Base-by-base conservation (phyloP, 2,113 vertebrate genomes). In the Ursus arctos region DNA sequence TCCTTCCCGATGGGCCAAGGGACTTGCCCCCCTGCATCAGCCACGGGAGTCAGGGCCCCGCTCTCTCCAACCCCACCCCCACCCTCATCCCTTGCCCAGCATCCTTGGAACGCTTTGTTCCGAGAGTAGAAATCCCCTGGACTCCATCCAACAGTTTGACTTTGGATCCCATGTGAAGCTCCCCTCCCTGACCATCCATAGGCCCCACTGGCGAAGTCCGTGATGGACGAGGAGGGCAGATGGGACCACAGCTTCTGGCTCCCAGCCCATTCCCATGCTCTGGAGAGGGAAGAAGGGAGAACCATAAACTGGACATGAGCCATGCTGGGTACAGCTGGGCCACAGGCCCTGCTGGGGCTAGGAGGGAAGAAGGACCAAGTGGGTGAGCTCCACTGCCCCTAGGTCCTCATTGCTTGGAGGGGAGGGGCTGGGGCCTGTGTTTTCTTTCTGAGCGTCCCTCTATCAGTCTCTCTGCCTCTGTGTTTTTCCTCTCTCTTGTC, bases 61-160 rank as follows among this genome's bases (percentile, higher is more conserved):
- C 51, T 69, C 87, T 77, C 67, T 83, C 91, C 86, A 9, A 65
- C 47, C 84, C 94, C 61, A 19, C 91, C 96, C 95, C 82, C 65
- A n/a, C 36, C 81, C n/a, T 97, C 76, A 88, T 97, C 87, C 91
- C 88, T 81, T 65, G 96, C 65, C 94, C 71, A 31, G 97, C 81
- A 95, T 96, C 85, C 84, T 96, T 86, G 83, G 98, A 87, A 98
- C 47, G 26, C 94, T 98, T 97, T 96, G 97, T 98, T 97, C 98
- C 93, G 96, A 96, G 74, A 97, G 47, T 94, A 98, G 97, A 98
- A 98, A 98, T 97, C 98, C 98, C 98, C 98, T 98, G 98, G 98
- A 94, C 47, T 65, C 91, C n/a, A n/a, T 82, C 97, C 98, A 98
- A 51, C 84, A 83, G 80, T 69, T 79, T 97, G 95, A 98, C 97